Base-by-base conservation (phyloP, 37 sponge, comb jelly and placozoan species). In the Amphimedon queenslandica region DNA sequence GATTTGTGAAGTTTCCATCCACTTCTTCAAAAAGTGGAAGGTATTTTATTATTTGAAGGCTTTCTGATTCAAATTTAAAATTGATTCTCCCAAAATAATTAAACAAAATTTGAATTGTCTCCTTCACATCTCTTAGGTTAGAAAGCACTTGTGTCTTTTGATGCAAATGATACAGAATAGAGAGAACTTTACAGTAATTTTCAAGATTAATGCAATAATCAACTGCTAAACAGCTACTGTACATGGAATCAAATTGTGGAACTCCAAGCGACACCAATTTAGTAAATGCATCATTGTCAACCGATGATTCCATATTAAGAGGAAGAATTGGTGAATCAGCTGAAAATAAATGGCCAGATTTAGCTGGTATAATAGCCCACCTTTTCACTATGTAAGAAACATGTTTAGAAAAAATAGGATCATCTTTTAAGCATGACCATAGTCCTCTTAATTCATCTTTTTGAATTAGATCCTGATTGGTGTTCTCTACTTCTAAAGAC, bases 1-100 rank as follows among this genome's bases (percentile, higher is more conserved):
- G 23, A 31, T 65, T 0, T 41, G 34, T 63, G 13, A 75, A 64
- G 3, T 40, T 64, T 0, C 81, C 81, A 20, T 43, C 36, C 18
- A 80, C 37, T 33, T 51, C 51, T 40, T 70, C 72, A 56, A 74
- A 86, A 2, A 86, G 35, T 71, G 87, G 87, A 4, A 86, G 55
- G 0, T 34, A 51, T 40, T 72, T 72, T 8, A 79, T n/a, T 10
- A 32, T 5, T 20, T 73, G 13, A 4, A 35, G 20, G 27, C 42
- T 64, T 27, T 55, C 57, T 24, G 20, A 8, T 11, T 64, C 21
- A 24, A 10, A 27, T 30, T 37, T 39, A 18, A 80, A 72, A 35
- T 80, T 31, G 31, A 71, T 72, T 3, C 43, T 57, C 23, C 42
- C 13, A 38, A 85, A 69, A 55, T 85, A 78, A 16, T 35, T 1